Percentiles rank a stretch among this genome's conserved stretches.
phyloP scores from a whole-genome alignment of 2,797 vertebrate genomes.

The Leuciscus waleckii region DNA sequence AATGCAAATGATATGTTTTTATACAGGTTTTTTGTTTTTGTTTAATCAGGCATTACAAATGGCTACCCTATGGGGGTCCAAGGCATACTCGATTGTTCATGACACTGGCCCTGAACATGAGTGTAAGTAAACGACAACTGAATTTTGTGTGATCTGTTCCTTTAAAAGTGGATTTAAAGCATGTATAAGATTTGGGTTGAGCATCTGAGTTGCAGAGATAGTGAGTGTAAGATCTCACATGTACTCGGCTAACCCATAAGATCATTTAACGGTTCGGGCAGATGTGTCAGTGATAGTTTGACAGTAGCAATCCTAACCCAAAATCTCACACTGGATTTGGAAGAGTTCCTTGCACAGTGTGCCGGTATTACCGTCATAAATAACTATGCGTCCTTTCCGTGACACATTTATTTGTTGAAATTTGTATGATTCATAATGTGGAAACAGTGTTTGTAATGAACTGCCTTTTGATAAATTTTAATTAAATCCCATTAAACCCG shows the following conservation, averaged over 20 bases:
- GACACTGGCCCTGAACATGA: background rate
- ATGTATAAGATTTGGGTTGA: background rate
- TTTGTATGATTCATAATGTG: constrained; percentile 53
- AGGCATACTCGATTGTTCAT: background rate
- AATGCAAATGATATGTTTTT: background rate
- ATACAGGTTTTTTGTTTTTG: background rate
- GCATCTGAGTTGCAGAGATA: constrained; percentile 17
- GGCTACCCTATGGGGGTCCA: background rate
- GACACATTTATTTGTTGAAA: constrained; percentile 55
- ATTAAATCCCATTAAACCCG: constrained; percentile 57
- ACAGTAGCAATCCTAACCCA: background rate
- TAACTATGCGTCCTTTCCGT: background rate
- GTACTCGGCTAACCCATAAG: background rate
- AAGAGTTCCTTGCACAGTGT: background rate
- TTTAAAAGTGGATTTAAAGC: constrained; percentile 27
- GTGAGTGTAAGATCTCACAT: background rate
- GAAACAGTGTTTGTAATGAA: constrained; percentile 57
- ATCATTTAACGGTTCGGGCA: constrained; percentile 10
- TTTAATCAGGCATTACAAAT: background rate
- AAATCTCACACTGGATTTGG: background rate
- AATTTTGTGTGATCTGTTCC: background rate
- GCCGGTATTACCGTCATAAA: background rate
- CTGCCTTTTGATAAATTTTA: constrained; percentile 53
- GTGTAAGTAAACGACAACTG: background rate
- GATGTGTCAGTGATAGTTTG: constrained; percentile 33